Base-by-base conservation (phyloP, 2,113 vertebrate genomes). In the Alligator mississippiensis region DNA sequence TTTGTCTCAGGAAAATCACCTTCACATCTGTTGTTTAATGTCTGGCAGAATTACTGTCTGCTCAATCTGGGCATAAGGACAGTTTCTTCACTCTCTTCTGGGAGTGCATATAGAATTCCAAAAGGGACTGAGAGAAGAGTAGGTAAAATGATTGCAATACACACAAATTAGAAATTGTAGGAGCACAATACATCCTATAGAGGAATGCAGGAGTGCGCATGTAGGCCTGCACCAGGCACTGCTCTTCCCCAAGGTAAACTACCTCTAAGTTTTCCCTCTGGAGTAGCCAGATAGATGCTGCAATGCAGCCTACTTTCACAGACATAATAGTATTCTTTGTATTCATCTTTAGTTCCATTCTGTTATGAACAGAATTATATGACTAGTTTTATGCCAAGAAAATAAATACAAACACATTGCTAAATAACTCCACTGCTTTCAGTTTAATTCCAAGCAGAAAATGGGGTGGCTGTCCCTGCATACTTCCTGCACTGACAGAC, bases 401-500 rank as follows among this genome's bases (percentile, higher is more conserved):
- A 92, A 78, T 9, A 82, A 82, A 58, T 4, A 76, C 57, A 82
- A 88, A 82, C 30, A 2, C 18, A 77, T 2, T 4, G 5, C 34
- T 84, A 82, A 74, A 72, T 24, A 54, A 3, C 27, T 79, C 72
- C 4, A 2, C 18, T 47, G 57, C 17, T 34, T 3, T 4, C 25
- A 24, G 27, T 62, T 77, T 28, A 47, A 8, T 3, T 28, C 38
- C 28, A 79, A 55, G 66, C 22, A 30, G 57, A n/a, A 22, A n/a
- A 34, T 27, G 27, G 28, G 76, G 38, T 24, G 54, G 58, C 8
- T 72, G 3, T 90, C 19, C 21, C 12, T 57, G 82, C 8, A 14
- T 0, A 1, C 17, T 60, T 81, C 24, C 13, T 82, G 58, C 4
- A 3, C 30, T n/a, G 5, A n/a, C 6, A 12, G 21, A 47, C 11